phyloP scores from a whole-genome alignment of 2,888 invertebrate species.

The Macropis europaea region DNA sequence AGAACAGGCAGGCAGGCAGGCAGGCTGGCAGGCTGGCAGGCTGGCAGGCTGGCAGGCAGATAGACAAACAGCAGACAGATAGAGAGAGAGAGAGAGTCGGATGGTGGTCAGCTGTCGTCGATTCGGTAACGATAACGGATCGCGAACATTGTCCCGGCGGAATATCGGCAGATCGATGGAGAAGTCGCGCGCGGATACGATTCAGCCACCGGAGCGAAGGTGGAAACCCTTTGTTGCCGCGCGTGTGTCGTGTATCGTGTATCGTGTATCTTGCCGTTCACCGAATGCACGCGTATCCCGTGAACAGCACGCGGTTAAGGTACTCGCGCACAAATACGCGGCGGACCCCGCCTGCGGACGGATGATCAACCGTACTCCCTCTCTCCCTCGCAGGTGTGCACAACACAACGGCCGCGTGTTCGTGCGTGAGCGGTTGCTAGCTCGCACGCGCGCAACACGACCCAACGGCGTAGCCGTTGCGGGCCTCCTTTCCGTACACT shows the following conservation, averaged over 20 bases:
- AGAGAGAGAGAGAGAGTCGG: too few species aligned
- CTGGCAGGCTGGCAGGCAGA: too few species aligned
- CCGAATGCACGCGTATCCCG: slow-evolving; percentile 21
- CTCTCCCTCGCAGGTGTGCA: slow-evolving; percentile 36
- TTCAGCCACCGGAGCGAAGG: slow-evolving; percentile 10
- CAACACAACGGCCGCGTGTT: neutral
- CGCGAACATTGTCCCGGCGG: neutral
- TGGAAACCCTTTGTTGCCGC: neutral
- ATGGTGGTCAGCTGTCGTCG: neutral
- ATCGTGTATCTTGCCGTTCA: neutral
- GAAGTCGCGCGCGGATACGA: neutral
- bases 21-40: too few species aligned
- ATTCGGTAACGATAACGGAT: neutral
- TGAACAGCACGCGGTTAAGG: slow-evolving; percentile 3
- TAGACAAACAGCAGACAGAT: too few species aligned
- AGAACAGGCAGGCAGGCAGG: too few species aligned
- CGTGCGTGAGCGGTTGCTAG: too few species aligned
- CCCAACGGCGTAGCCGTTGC: slow-evolving; percentile 3
- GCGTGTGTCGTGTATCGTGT: neutral
- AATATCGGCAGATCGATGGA: neutral
- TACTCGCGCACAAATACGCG: slow-evolving; percentile 7
- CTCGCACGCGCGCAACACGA: neutral
- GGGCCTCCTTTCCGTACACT: slow-evolving; percentile 7
- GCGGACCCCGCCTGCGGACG: slow-evolving; percentile 24
- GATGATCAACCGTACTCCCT: slow-evolving; percentile 22